Evolutionary conservation across 2,113 vertebrate genomes (phyloP), one percentile per base, ranked within the genome.

Genomic region (Muntiacus muntjak): DNA sequence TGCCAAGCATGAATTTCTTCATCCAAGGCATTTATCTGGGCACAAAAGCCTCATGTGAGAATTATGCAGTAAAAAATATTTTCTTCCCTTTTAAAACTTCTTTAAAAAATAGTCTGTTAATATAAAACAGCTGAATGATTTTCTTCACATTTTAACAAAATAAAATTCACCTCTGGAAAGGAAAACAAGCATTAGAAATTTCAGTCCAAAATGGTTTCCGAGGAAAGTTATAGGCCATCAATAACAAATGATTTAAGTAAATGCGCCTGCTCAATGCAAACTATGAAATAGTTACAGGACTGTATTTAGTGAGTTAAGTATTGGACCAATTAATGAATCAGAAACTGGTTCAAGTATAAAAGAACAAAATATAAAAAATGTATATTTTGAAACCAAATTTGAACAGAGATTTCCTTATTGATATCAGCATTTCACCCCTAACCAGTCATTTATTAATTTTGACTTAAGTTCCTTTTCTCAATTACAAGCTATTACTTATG

Each of bases 1-100:
- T 97, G 96, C 94, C 87, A 97, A 98, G 58, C n/a, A 43, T 87
- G 64, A 96, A 85, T 91, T 96, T 97, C 93, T 95, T 97, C 94
- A 98, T 95, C 57, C 23, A 87, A 98, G 96, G 15, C 12, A 92
- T 97, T 95, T 96, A 92, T 97, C 67, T 92, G 94, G 97, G 54
- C 74, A 62, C 96, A 97, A 97, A 89, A 95, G 96, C 33, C 92
- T 93, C 54, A 96, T 97, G 12, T 95, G 8, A 92, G 0, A 85
- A 94, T 96, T 88, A 76, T 57, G 36, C 55, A 60, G 47, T 85
- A 89, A 92, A 58, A 94, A 78, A 87, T 16, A 36, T 95, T 74
- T 58, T 5, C 1, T 86, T 78, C 1, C 3, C 62, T 43, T 96
- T 43, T 96, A 55, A 83, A 55, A 83, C 52, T 36, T 96, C 55